Percentiles rank a stretch among this genome's conserved stretches.
Evolutionary conservation across 2,797 vertebrate species (phyloP).

Genomic region (Dipus sagitta): DNA sequence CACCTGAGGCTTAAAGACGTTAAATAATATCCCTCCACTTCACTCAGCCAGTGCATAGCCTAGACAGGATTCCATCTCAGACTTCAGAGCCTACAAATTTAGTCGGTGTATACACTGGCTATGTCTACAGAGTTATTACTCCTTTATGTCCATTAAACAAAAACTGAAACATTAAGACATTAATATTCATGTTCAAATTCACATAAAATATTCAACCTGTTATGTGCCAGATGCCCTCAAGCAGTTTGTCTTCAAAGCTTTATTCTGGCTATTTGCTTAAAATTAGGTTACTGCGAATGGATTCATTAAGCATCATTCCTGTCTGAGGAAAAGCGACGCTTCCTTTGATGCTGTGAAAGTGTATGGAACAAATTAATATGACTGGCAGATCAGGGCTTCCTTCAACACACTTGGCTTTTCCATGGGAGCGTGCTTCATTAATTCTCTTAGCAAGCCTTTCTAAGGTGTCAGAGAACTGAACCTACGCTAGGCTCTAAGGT

Average conservation of each 20-base stretch:
- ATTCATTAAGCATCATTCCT: slow-evolving; percentile 60
- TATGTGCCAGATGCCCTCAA: slow-evolving; percentile 10
- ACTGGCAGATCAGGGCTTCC: slow-evolving; percentile 58
- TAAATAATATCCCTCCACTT: neutral
- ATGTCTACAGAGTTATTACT: neutral
- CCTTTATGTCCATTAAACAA: slow-evolving; percentile 22
- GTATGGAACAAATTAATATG: slow-evolving; percentile 74
- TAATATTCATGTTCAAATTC: neutral
- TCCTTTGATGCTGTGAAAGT: slow-evolving; percentile 74
- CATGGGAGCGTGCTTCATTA: slow-evolving; percentile 58
- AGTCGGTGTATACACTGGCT: neutral
- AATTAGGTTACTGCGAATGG: slow-evolving; percentile 63
- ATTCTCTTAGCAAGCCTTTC: slow-evolving; percentile 47
- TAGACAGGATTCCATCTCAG: neutral
- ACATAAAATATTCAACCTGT: slow-evolving; percentile 22
- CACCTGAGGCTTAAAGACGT: neutral
- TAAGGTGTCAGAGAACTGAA: neutral
- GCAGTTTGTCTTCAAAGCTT: slow-evolving; percentile 61
- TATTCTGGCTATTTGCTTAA: slow-evolving; percentile 58
- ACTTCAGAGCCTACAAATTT: neutral
- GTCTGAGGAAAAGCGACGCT: slow-evolving; percentile 68
- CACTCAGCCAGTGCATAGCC: neutral
- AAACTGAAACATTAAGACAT: slow-evolving; percentile 25
- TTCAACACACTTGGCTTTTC: slow-evolving; percentile 75
- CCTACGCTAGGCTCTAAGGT: neutral